Base-by-base conservation (phyloP, 92 coral and sea anemone genomes). In the Siderastrea siderea region DNA sequence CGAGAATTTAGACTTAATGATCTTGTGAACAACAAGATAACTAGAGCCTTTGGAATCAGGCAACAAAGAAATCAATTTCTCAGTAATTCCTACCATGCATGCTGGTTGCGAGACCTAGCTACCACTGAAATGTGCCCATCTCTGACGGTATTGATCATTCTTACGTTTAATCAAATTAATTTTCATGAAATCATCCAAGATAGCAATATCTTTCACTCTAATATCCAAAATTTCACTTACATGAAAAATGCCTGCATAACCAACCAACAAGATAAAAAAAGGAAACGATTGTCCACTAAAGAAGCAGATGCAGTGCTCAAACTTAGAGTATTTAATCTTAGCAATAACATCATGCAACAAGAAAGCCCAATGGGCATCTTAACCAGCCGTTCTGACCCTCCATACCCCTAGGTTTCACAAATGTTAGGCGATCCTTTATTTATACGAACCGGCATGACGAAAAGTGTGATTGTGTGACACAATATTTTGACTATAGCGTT, bases 121-220 rank as follows among this genome's bases (percentile, higher is more conserved):
- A 83, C 16, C 26, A 83, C 87, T 3, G 79, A 70, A 71, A 55
- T 48, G 26, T 83, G 79, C 57, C 87, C 87, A 9, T 83, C 68
- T 44, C 55, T 83, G 79, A 26, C 38, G 38, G 38, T 83, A 72
- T 69, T 83, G 87, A 58, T 83, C 87, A 15, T 71, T 83, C 50
- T 71, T 83, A 17, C 55, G 60, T 47, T 53, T 58, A 83, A 38
- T 26, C 63, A 80, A 15, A 80, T 64, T 63, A 14, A 80, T 65
- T 17, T 80, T 80, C 84, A 66, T 65, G 62, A 65, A 69, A 26
- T 53, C 74, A 5, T 80, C 74, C 48, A 63, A 64, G 16, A 80
- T 7, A 19, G 82, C 78, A 51, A 38, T 4, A 11, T 43, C 48
- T 65, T 52, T n/a, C 49, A 67, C 79, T 60, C 68, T 78, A 53